Evolutionary conservation across 2,797 vertebrate genomes (phyloP).

Genomic region (Micropoecilia bifurca): DNA sequence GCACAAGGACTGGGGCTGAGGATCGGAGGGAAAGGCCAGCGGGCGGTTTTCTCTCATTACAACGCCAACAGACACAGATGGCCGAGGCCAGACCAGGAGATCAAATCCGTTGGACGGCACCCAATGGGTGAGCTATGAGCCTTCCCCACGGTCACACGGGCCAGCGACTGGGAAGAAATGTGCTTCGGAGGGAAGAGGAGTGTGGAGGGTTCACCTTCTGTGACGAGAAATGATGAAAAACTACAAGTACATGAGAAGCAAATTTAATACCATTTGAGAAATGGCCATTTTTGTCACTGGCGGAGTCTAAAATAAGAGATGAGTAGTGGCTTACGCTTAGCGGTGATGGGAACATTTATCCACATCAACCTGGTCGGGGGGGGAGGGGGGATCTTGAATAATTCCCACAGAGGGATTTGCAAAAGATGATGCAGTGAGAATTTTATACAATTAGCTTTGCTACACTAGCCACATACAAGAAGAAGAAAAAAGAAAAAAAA

Average conservation of each 20-base stretch:
- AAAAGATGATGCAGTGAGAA: slow-evolving; percentile 45
- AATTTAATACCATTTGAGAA: slow-evolving; percentile 39
- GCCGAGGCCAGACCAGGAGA: slow-evolving; percentile 64
- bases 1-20: slow-evolving; percentile 37
- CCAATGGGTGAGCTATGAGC: slow-evolving; percentile 69
- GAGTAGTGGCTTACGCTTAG: slow-evolving; percentile 40
- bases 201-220: slow-evolving; percentile 24
- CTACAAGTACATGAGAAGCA: slow-evolving; percentile 19
- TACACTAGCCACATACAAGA: slow-evolving; percentile 27
- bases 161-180: slow-evolving; percentile 41
- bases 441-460: slow-evolving; percentile 56
- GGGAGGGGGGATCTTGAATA: slow-evolving; percentile 26
- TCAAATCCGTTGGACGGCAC: slow-evolving; percentile 71
- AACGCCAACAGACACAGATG: slow-evolving; percentile 74
- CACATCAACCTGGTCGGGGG: slow-evolving; percentile 48
- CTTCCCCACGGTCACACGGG: slow-evolving; percentile 50
- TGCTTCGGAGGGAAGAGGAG: slow-evolving; percentile 39
- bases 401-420: slow-evolving; percentile 50
- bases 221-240: slow-evolving; percentile 36
- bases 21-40: slow-evolving; percentile 64
- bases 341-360: slow-evolving; percentile 53
- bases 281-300: slow-evolving; percentile 19
- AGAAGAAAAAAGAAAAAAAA: slow-evolving; percentile 19
- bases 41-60: slow-evolving; percentile 63
- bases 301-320: slow-evolving; percentile 21